A percentile compares a stretch with the other conserved stretches of the same genome.
Conservation (phyloP, 2,888 invertebrate species). For the Arrhopalites spinosus region DNA sequence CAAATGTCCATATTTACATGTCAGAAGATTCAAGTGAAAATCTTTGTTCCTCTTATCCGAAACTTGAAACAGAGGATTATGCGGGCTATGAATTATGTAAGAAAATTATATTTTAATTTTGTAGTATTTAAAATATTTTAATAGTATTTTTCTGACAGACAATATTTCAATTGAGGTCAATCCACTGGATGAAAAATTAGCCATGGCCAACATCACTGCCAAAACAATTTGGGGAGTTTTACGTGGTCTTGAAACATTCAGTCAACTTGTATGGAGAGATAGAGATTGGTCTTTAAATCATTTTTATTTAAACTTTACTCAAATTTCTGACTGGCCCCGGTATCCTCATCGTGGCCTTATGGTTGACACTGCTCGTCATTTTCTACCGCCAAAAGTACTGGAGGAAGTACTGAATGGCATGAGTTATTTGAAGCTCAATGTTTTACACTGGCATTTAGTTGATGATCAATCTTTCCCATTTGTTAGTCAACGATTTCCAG, state of each 20-base stretch:
- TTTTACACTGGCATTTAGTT: conserved; percentile 94
- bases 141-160: neutral
- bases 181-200: conserved; percentile 1
- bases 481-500: conserved; percentile 75
- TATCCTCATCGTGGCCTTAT: conserved; percentile 82
- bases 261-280: conserved; percentile 70
- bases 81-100: conserved; percentile 43
- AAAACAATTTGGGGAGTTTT: conserved; percentile 61
- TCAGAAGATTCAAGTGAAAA: conserved; percentile 26
- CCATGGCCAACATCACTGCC: conserved; percentile 40
- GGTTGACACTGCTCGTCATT: conserved; percentile 87
- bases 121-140: neutral
- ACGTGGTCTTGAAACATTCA: conserved; percentile 83
- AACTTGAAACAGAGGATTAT: conserved; percentile 29
- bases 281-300: conserved; percentile 60
- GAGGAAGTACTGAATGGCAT: conserved; percentile 76
- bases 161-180: neutral
- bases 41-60: conserved; percentile 43
- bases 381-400: conserved; percentile 71
- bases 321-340: conserved; percentile 75
- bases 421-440: conserved; percentile 89
- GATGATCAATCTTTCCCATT: conserved; percentile 95
- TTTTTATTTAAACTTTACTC: conserved; percentile 70
- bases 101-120: conserved; percentile 2
- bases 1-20: conserved; percentile 38